phyloP scores from a whole-genome alignment of 2,113 vertebrate genomes.

The Oenanthe melanoleuca region DNA sequence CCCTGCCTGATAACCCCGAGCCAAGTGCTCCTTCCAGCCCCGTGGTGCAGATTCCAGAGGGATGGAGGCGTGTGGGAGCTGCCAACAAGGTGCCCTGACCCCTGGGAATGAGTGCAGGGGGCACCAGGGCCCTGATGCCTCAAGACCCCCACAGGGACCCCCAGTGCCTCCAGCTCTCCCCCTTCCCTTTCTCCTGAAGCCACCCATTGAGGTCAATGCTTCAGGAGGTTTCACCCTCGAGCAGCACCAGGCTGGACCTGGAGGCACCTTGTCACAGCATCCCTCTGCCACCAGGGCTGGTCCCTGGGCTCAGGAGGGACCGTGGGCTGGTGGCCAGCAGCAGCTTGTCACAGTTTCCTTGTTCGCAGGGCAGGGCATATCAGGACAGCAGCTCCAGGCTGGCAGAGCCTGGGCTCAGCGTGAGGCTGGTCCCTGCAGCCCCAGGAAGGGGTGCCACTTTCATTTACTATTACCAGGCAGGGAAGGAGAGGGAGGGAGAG shows the following conservation, averaged over 20 bases:
- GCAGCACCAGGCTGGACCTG: neutral
- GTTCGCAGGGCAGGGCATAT: neutral
- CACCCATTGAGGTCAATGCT: neutral
- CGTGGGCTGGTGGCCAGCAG: accelerated
- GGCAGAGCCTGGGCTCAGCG: neutral
- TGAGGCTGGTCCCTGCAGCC: neutral
- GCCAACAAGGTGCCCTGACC: neutral
- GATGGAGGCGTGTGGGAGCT: neutral
- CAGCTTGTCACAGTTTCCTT: accelerated
- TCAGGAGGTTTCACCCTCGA: accelerated
- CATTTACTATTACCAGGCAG: constrained; percentile 50
- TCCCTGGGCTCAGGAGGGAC: neutral
- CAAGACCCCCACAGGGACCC: neutral
- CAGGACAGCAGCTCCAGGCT: neutral
- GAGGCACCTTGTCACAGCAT: neutral
- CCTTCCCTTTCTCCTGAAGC: neutral
- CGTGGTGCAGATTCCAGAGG: neutral
- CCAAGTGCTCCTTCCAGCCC: no score
- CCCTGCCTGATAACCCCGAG: accelerated
- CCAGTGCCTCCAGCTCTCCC: neutral
- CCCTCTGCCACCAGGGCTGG: neutral
- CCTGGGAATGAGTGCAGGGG: neutral
- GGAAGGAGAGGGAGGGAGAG: neutral
- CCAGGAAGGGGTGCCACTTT: constrained; percentile 8
- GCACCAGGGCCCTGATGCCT: accelerated